Base-by-base conservation (phyloP, 2,888 invertebrate species). In the Polyommatus iphigenia region DNA sequence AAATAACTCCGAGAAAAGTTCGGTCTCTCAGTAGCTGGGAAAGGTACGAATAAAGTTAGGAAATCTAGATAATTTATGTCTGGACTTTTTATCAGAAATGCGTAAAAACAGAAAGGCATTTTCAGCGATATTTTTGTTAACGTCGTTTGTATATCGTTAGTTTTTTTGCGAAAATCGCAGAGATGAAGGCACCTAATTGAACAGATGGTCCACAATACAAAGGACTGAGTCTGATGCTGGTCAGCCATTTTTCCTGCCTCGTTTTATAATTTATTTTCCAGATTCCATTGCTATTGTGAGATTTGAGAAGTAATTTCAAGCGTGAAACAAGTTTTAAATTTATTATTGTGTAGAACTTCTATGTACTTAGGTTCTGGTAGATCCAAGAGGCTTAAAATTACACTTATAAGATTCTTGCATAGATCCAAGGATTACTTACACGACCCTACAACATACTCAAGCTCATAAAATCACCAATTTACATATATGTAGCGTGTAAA, bases 111-210 rank as follows among this genome's bases (percentile, higher is more conserved):
- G 15, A 32, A 18, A 67, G 6, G 67, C 29, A 67, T 29, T 67
- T 18, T 67, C 18, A 29, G 15, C 18, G 6, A 15, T 24, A 24
- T 15, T 32, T 32, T 67, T 32, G 67, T 29, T 5, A 67, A 6
- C 29, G 20, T 59, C 67, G 67, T 67, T 67, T 67, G 67, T 29
- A 67, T 67, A 67, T 67, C 67, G 29, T 67, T 67, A 67, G 67
- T 5, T 18, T 32, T 67, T 59, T 67, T 29, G 67, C 29, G 29
- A 67, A 67, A 67, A 67, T 29, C 29, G 67, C 15, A 24, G 67
- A 67, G 67, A 67, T 67, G 18, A 67, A 67, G 29, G 29, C 24
- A 32, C 24, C 67, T 67, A 67, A 67, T 67, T 67, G 67, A 13
- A 18, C 67, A 67, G 29, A 67, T 67, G 67, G 67, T 32, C 24